Base-by-base conservation (phyloP, 2,888 invertebrate genomes). In the Parelbella ahira region DNA sequence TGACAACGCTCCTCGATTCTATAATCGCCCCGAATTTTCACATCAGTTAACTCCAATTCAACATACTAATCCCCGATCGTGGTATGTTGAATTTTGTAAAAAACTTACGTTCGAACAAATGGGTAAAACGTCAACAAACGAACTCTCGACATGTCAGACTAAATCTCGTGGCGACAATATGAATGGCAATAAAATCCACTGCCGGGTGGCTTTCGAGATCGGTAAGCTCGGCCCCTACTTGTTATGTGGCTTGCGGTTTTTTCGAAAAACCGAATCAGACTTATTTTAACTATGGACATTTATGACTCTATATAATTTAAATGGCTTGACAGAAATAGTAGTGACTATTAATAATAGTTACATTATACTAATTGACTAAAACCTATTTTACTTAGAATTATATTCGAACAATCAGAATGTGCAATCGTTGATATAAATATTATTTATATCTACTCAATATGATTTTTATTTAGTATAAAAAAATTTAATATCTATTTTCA, bases 131-230 rank as follows among this genome's bases (percentile, higher is more conserved):
- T 72, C 75, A 77, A 78, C 80, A 77, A 78, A 73, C 82, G 79
- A 76, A 83, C 80, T 82, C 73, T 69, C 81, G 59, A 80, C 73
- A 70, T 69, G 83, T 84, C 84, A 82, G 77, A 78, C 77, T 79
- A 84, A 86, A 83, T 82, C 83, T 83, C 78, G 69, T 67, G 63
- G 63, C 74, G 80, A 79, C 81, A 84, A 81, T 77, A 79, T 78
- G 84, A 76, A 82, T 83, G 83, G 81, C 80, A 82, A 77, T 79
- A 78, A 83, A 86, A 84, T 80, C 84, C 83, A 55, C 63, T 62
- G 59, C 49, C 64, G 70, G 69, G 68, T 72, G 63, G 65, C 52
- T 60, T 67, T 62, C 67, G 68, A 68, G 70, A 77, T 75, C 67
- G 72, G 74, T 74, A 74, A 80, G 77, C 76, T 63, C 49, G 34